Conservation (phyloP, 1,140 invertebrate species). For the Armadillidium nasatum region DNA sequence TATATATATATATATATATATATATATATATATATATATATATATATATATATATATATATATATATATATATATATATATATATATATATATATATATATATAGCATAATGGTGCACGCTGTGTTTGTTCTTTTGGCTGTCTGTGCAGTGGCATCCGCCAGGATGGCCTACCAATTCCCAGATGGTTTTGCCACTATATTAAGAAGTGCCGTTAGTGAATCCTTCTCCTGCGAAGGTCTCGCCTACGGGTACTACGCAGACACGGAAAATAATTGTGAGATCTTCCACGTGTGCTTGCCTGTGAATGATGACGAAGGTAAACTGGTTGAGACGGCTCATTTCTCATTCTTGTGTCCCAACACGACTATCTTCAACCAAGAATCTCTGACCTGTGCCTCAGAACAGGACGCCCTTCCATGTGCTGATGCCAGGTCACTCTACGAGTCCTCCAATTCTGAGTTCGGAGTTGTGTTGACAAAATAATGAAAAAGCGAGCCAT, state of each 20-base stretch:
- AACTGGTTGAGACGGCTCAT: conserved; percentile 56
- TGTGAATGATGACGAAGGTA: conserved; percentile 52
- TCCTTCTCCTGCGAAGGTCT: conserved; percentile 69
- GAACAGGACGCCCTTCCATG: conserved; percentile 47
- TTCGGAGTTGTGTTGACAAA: conserved; percentile 21
- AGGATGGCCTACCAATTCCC: conserved; percentile 39
- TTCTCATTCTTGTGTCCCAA: conserved; percentile 83
- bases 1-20: background rate
- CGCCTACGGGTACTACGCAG: conserved; percentile 76
- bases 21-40: background rate
- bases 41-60: background rate
- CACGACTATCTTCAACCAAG: conserved; percentile 81
- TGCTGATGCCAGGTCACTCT: conserved; percentile 43
- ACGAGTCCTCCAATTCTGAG: conserved; percentile 37
- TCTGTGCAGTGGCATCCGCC: conserved; percentile 24
- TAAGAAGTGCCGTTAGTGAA: conserved; percentile 31
- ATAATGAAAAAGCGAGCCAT: background rate
- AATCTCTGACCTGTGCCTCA: conserved; percentile 51
- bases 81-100: background rate
- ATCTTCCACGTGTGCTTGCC: conserved; percentile 79
- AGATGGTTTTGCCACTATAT: conserved; percentile 44
- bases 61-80: background rate
- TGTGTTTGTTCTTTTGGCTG: background rate
- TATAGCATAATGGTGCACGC: background rate
- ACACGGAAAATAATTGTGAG: conserved; percentile 79